Base-by-base conservation (phyloP, 2,797 vertebrate species). In the Melanogrammus aeglefinus region DNA sequence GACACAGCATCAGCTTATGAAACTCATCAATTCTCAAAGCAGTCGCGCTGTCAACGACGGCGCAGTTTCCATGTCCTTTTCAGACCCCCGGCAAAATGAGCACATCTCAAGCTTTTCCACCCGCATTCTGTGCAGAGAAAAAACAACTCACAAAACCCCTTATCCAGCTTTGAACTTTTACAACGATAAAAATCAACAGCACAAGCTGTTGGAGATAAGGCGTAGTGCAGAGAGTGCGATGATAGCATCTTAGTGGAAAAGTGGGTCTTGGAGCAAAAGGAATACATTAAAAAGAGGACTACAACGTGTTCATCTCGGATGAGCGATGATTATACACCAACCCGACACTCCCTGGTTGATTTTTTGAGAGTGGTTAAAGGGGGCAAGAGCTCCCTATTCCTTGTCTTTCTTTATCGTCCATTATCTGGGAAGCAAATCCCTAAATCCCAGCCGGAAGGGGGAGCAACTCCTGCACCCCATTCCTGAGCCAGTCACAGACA, bases 171-270 rank as follows among this genome's bases (percentile, higher is more conserved):
- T 81, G 78, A 86, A 92, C 82, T 89, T 86, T 80, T 81, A 73
- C 77, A 77, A 81, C 79, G 86, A 88, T 88, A 82, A 86, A 81
- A 86, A 90, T 91, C 86, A 87, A 87, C 79, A 33, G 82, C 84
- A 80, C 72, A 84, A 85, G 85, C 85, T 79, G 79, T 81, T 76
- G 2, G 76, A 80, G 88, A 89, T 89, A 88, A 63, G 57, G 57
- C 57, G 6, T 24, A 63, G 57, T 9, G 21, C 57, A 18, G 47
- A 88, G 88, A 82, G 75, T 77, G 14, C 81, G 74, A 77, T 41
- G 88, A 92, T 91, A 89, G 83, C 86, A 89, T 91, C 91, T 91
- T 88, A 82, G 83, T 82, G 84, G 84, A 89, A 63, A 87, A 90
- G 87, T 74, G 31, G 79, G 74, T 81, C 91, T 91, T 39, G 16